Evolutionary conservation across 2,888 invertebrate species (phyloP), one percentile per base, ranked within the genome.

Genomic region (Harpalus rufipes): DNA sequence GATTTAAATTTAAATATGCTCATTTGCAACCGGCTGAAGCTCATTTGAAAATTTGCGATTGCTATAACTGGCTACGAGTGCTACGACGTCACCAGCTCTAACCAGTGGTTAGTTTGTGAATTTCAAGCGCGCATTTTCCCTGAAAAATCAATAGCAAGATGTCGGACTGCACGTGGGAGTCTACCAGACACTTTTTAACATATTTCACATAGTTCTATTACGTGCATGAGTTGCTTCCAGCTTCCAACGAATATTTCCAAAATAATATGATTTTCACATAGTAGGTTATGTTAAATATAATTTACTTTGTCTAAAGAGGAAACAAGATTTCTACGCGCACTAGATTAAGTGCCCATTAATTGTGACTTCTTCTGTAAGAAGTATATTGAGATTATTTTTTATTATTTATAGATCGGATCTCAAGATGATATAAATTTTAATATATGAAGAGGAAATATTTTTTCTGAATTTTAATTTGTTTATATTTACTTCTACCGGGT

Each of bases 81-180:
- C 10, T 7, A 41, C 25, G 51, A 65, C 65, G 65, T 81, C 81
- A 81, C 56, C 65, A 25, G 18, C 12, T 72, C 76, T 76, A 76
- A 14, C 68, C 59, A 58, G 18, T 61, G 84, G 58, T 76, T 76
- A 61, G 76, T 12, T 51, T 51, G 44, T 61, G 83, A 56, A 84
- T 84, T 84, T 63, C 25, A 32, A 21, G 78, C 56, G 58, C 81
- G 81, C 63, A 63, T 39, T 76, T 76, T 61, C 18, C 44, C 41
- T 12, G 44, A 61, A 83, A 84, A 84, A 84, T 84, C 84, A 84
- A 84, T 84, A 78, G 32, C 65, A 58, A 74, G 25, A 78, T 78
- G 78, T 56, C 58, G 56, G 58, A 25, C 3, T 56, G n/a, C 78
- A 78, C 78, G 78, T 78, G 78, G 78, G 78, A 16, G 58, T 21